phyloP scores from a whole-genome alignment of 2,113 vertebrate genomes.

The Onychostruthus taczanowskii region DNA sequence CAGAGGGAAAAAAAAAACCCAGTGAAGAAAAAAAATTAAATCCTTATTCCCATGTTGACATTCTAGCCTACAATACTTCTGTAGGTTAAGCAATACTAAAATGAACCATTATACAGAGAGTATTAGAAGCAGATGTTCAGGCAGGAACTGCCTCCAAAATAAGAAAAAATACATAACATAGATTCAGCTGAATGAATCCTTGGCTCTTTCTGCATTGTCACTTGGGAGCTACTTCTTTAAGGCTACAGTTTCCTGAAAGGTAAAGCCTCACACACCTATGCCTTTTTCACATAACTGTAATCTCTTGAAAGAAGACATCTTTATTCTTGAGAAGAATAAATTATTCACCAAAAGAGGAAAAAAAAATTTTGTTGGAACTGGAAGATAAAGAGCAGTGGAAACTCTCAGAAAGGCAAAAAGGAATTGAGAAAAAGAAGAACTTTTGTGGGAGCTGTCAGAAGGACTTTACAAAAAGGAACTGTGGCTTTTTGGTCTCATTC shows the following conservation, averaged over 20 bases:
- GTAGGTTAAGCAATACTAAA: background rate
- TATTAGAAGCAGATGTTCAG: background rate
- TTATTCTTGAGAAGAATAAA: background rate
- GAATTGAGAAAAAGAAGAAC: conserved; percentile 43
- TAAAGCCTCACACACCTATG: background rate
- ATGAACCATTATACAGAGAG: background rate
- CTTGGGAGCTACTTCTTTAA: background rate
- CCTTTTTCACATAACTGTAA: background rate
- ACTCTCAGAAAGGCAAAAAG: background rate
- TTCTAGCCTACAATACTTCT: background rate
- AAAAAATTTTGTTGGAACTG: background rate
- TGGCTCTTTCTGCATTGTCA: background rate
- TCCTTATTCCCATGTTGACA: background rate
- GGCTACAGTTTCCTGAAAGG: background rate
- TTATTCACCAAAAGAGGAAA: background rate
- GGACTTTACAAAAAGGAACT: conserved; percentile 39
- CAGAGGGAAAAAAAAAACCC: background rate
- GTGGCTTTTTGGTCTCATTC: background rate
- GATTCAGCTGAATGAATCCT: background rate
- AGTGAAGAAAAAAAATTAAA: background rate
- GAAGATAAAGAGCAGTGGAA: background rate
- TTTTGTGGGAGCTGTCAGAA: background rate
- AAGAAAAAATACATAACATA: background rate
- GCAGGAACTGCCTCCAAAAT: background rate
- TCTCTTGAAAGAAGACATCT: background rate